These are phyloP conservation scores for Dasypus novemcinctus DNA, from an alignment of 2,113 vertebrate species.

Conservation along the genomic window DNA sequence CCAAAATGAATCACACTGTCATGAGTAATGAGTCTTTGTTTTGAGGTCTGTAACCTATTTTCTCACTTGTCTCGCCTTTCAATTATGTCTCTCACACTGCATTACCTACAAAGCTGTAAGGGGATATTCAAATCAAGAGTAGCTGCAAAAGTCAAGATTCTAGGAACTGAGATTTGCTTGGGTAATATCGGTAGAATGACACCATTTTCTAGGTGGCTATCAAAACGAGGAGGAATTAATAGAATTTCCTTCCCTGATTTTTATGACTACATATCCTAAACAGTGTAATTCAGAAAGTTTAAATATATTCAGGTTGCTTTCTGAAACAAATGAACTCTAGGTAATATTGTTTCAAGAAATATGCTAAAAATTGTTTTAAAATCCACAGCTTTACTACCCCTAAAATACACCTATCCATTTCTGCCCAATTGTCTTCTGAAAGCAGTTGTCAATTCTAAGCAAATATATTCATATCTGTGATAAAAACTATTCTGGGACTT, in stretches of 20 bases:
- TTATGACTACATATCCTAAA: not conserved
- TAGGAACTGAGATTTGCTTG: not conserved
- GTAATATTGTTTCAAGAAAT: not conserved
- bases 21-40: constrained; percentile 47
- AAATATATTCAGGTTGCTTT: not conserved
- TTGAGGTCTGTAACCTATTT: constrained; percentile 57
- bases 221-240: not conserved
- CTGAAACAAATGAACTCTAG: not conserved
- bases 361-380: not conserved
- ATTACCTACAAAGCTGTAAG: constrained; percentile 69
- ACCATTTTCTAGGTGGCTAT: not conserved
- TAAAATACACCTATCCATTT: not conserved
- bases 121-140: constrained; percentile 45
- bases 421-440: constrained; percentile 30
- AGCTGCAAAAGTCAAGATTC: constrained; percentile 46
- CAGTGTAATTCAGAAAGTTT: not conserved
- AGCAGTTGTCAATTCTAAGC: not conserved
- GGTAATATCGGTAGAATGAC: not conserved
- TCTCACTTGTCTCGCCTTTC: constrained; percentile 66
- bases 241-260: not conserved
- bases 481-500: not conserved
- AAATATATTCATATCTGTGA: not conserved
- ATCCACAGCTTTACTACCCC: not conserved
- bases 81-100: constrained; percentile 45
- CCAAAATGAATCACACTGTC: constrained; percentile 42